A percentile compares a stretch with the other conserved stretches of the same genome.
phyloP scores from a whole-genome alignment of 2,113 vertebrate genomes.

The Prinia subflava region DNA sequence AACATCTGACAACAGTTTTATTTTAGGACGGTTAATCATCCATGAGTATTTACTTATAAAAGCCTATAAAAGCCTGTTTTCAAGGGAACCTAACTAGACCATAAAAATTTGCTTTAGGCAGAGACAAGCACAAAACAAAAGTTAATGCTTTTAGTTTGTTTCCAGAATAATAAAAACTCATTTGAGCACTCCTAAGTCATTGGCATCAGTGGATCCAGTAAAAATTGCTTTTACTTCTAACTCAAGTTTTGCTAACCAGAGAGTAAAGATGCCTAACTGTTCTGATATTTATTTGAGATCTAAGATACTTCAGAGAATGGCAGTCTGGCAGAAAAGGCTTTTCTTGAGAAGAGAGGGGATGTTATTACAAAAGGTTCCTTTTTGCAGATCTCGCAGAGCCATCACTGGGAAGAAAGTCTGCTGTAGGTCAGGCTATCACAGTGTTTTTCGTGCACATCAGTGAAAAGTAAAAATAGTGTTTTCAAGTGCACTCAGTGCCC shows the following conservation, averaged over 20 bases:
- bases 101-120: conserved; percentile 39
- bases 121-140: background rate
- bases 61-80: conserved; percentile 25
- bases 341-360: background rate
- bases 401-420: background rate
- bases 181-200: background rate
- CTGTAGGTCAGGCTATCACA: background rate
- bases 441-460: background rate
- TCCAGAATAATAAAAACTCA: background rate
- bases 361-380: background rate
- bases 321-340: background rate
- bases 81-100: conserved; percentile 4
- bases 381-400: background rate
- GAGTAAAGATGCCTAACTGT: background rate
- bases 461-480: background rate
- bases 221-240: conserved; percentile 15
- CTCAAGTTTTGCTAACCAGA: background rate
- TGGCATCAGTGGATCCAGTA: background rate
- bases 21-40: background rate
- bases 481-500: background rate
- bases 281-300: background rate
- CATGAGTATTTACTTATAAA: conserved; percentile 31
- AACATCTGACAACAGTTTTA: conserved; percentile 6
- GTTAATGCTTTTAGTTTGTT: background rate
- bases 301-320: background rate